Base-by-base conservation (phyloP, 2,113 vertebrate genomes). In the Tinamus guttatus region DNA sequence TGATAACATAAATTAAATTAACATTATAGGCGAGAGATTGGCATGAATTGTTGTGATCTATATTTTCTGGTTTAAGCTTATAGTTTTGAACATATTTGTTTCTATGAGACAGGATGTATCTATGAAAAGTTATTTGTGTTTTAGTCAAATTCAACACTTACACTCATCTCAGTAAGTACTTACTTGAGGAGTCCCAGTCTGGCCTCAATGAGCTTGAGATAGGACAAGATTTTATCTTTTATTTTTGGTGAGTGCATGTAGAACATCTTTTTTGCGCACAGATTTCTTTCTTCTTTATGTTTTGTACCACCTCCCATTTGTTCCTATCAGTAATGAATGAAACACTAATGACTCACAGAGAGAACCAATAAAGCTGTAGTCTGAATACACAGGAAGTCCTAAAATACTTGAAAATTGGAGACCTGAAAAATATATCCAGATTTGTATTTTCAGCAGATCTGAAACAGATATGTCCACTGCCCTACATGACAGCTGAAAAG, bases 371-470 rank as follows among this genome's bases (percentile, higher is more conserved):
- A 18, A 71, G 22, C 27, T 71, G 75, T 93, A 91, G 22, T 81
- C 52, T 68, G 41, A 84, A 56, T 43, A 28, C 71, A 80, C 76
- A 91, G 13, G 65, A 82, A 83, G 16, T 11, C 49, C 77, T 92
- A 80, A 91, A 49, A 49, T 21, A 49, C 49, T 21, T 49, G 49
- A 49, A 49, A 91, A 91, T 14, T 18, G 30, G 51, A 93, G 81
- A 82, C 51, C 41, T 90, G 64, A 82, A 94, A 30, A 68, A 83
- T 74, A 67, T 91, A 47, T 67, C 56, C 52, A 45, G 17, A 75
- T 87, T 24, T 71, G 22, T 60, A 32, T 41, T 38, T 47, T 45
- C 25, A 71, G 73, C 85, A 91, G 85, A 80, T 52, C 51, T 59
- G 41, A 49, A 49, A 22, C 20, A 49, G 47, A 22, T 81, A 30